A percentile compares a stretch with the other conserved stretches of the same genome.
phyloP scores from a whole-genome alignment of 2,888 invertebrate genomes.

The Ommatoiulus sabulosus region DNA sequence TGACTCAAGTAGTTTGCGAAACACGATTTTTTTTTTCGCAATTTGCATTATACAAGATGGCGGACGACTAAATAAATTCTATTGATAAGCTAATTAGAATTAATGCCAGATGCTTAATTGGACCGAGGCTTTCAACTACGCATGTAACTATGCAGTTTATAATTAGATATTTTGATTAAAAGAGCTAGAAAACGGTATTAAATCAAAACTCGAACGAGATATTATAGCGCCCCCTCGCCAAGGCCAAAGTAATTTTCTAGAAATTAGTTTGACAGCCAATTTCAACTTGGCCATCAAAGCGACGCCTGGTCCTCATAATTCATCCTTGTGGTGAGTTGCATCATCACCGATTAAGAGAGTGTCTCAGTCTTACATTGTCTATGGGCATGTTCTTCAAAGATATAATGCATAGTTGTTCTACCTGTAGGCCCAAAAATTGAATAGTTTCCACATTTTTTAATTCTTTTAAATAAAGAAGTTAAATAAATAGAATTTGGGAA shows the following conservation, averaged over 20 bases:
- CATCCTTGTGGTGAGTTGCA: background rate
- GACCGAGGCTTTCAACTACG: background rate
- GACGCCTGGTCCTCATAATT: slow-evolving; percentile 18
- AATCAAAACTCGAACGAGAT: background rate
- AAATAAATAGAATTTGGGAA: too few relatives aligned
- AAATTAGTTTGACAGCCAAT: background rate
- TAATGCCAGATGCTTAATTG: background rate
- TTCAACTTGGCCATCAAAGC: background rate
- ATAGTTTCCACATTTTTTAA: too few relatives aligned
- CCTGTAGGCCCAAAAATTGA: too few relatives aligned
- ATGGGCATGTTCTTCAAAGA: too few relatives aligned
- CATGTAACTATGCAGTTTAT: background rate
- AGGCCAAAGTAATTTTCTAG: background rate
- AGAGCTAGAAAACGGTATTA: background rate
- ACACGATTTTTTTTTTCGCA: too few relatives aligned
- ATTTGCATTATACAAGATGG: too few relatives aligned
- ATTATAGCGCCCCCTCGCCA: background rate
- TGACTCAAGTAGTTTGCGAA: too few relatives aligned
- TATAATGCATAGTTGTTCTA: too few relatives aligned
- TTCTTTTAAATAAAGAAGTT: too few relatives aligned
- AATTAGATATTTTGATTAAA: background rate
- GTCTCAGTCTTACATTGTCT: too few relatives aligned
- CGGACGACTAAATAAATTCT: too few relatives aligned
- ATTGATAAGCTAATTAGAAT: background rate
- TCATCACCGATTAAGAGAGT: background rate